Evolutionary conservation across 1,140 invertebrate genomes (phyloP).

Genomic region (Bombus pyrosoma): DNA sequence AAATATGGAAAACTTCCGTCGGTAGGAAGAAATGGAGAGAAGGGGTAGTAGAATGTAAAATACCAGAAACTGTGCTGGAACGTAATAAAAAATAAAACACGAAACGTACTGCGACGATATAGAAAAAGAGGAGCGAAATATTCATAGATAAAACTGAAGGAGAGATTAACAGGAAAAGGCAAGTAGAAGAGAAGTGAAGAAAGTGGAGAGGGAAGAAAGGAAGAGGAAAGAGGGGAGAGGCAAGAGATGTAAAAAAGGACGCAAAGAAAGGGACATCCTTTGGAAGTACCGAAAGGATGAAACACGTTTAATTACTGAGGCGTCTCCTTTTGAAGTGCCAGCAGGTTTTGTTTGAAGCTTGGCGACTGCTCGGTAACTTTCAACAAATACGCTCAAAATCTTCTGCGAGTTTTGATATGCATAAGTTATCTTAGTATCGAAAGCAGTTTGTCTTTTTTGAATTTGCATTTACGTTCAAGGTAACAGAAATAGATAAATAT

Average conservation of each 20-base stretch:
- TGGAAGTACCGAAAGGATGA: slow-evolving; percentile 24
- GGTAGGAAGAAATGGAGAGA: too few relatives aligned
- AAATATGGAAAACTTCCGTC: too few relatives aligned
- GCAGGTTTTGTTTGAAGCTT: slow-evolving; percentile 11
- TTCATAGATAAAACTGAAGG: not conserved
- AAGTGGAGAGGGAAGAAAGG: not conserved
- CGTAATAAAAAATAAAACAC: too few relatives aligned
- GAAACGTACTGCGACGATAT: too few relatives aligned
- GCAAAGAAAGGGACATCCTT: not conserved
- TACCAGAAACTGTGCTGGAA: too few relatives aligned
- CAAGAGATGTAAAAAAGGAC: not conserved
- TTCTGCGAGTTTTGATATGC: not conserved
- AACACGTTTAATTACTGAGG: slow-evolving; percentile 55
- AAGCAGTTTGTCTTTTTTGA: not conserved
- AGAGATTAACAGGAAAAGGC: not conserved
- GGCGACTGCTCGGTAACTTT: not conserved
- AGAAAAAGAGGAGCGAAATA: not conserved
- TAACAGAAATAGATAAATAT: not conserved
- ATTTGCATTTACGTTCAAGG: not conserved
- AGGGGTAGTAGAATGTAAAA: too few relatives aligned
- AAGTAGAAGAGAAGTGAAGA: not conserved
- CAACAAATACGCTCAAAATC: not conserved
- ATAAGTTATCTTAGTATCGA: not conserved
- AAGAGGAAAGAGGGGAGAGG: not conserved
- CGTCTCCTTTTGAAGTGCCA: slow-evolving; percentile 23